Evolutionary conservation across 1,140 invertebrate species (phyloP).

Genomic region (Eueides isabella): DNA sequence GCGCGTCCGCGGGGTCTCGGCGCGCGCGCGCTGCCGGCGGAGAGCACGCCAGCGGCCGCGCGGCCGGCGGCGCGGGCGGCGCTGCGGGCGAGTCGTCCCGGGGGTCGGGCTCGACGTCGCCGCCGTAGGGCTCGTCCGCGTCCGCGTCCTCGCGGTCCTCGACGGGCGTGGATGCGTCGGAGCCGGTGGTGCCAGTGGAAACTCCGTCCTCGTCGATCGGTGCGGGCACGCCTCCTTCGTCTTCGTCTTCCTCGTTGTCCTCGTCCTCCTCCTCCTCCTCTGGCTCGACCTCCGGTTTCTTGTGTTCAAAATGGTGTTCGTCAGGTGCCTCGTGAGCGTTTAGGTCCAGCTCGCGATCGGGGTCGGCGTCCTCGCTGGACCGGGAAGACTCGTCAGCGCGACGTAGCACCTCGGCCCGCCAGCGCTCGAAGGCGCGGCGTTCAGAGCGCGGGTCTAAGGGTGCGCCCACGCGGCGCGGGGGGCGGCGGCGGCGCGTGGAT

Average conservation of each 20-base stretch:
- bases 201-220: constrained; percentile 45
- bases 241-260: constrained; percentile 12
- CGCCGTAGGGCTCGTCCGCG: constrained; percentile 41
- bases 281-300: background rate
- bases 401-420: constrained; percentile 54
- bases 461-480: constrained; percentile 40
- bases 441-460: constrained; percentile 51
- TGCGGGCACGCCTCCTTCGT: constrained; percentile 31
- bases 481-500: constrained; percentile 32
- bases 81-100: constrained; percentile 21
- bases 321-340: constrained; percentile 44
- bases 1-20: constrained; percentile 2
- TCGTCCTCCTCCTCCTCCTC: background rate
- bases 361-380: constrained; percentile 56
- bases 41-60: background rate
- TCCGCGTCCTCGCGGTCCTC: constrained; percentile 45
- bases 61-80: background rate
- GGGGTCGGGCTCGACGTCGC: constrained; percentile 28
- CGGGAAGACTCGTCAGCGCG: constrained; percentile 50
- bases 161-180: constrained; percentile 47
- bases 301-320: constrained; percentile 45
- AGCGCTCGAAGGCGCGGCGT: constrained; percentile 57
- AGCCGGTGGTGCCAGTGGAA: constrained; percentile 49
- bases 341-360: constrained; percentile 30
- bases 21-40: constrained; percentile 20